Base-by-base conservation (phyloP, 2,888 invertebrate genomes). In the Morinoia aosen region DNA sequence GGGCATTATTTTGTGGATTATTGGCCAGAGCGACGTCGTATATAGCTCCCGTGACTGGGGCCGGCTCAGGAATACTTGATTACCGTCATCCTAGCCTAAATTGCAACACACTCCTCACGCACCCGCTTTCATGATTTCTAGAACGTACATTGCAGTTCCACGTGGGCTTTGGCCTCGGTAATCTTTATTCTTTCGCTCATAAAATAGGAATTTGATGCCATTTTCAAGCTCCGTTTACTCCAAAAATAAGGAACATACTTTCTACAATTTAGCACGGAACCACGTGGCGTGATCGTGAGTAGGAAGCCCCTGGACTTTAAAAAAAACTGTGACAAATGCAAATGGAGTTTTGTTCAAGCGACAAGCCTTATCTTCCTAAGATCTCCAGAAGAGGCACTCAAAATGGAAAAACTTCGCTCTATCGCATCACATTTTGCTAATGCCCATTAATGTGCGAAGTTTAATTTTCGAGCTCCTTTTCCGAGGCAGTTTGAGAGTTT, bases 1-100 rank as follows among this genome's bases (percentile, higher is more conserved):
- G 25, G 76, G 76, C 16, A 76, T 76, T 76, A 76, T 76, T 76
- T 76, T 76, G 76, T 76, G 76, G 76, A 76, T 76, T 76, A 76
- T 76, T 76, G 76, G 25, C 8, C 25, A 76, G 25, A 76, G 76
- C 76, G 76, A 33, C 76, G 33, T 76, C 76, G 76, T 76, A 19
- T 76, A 19, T 76, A 76, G 14, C 76, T 76, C 33, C 76, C 76
- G 33, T 76, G 76, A 76, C 76, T 33, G 33, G 76, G 33, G 33
- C 76, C 2, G 33, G 25, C 76, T 76, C 76, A 76, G 76, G 61
- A 76, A 76, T 76, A 76, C 76, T 76, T 33, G 25, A 76, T 76
- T 76, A 76, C 25, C 8, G 76, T 76, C 76, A 76, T 76, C 76
- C 76, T 25, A 76, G 25, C 33, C 76, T 33, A 76, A 76, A 76